phyloP scores from a whole-genome alignment of 2,797 vertebrate species.

The Chloroceryle inda region DNA sequence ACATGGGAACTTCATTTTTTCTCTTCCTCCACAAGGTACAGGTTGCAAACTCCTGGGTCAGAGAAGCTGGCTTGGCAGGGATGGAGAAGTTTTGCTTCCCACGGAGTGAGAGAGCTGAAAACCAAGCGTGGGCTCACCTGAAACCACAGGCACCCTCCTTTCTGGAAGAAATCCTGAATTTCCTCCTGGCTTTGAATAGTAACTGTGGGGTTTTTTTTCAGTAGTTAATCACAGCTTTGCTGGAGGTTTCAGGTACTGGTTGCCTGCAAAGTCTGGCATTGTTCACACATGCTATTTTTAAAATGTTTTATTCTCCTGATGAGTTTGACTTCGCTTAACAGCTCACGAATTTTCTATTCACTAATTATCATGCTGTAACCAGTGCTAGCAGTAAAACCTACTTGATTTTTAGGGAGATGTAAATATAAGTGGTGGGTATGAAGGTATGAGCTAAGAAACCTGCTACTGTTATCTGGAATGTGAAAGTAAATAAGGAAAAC shows the following conservation, averaged over 20 bases:
- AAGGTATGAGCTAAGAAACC: accelerated
- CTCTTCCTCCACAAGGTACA: accelerated
- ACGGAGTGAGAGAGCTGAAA: neutral
- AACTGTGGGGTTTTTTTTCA: accelerated
- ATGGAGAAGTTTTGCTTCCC: neutral
- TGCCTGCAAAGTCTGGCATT: neutral
- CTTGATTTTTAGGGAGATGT: neutral
- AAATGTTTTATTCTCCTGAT: neutral
- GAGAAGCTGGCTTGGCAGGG: neutral
- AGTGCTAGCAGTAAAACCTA: neutral
- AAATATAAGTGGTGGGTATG: neutral
- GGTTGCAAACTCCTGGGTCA: neutral
- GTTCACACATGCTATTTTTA: slow-evolving; percentile 2
- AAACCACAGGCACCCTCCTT: neutral
- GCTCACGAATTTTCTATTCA: neutral
- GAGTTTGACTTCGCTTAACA: neutral
- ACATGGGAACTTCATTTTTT: accelerated
- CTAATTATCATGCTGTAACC: neutral
- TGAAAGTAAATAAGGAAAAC: neutral
- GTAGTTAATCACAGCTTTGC: neutral
- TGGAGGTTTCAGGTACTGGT: neutral
- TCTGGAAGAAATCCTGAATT: neutral
- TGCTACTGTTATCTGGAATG: neutral
- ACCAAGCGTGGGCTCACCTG: neutral
- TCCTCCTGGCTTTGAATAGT: neutral